Evolutionary conservation across 2,888 invertebrate genomes (phyloP).

Genomic region (Campoletis raptor): DNA sequence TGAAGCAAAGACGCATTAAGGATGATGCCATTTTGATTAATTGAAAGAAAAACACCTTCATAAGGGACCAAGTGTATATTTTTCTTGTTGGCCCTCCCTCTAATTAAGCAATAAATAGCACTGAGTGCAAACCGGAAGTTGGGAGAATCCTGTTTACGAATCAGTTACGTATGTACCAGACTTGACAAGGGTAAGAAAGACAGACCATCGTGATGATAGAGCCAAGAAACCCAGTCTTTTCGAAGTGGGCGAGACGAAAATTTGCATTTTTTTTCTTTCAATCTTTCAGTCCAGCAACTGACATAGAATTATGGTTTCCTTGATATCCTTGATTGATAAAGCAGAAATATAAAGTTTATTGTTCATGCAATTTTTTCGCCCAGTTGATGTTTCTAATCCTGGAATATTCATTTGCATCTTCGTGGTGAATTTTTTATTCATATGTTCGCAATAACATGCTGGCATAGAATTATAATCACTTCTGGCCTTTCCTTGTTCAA

Average conservation of each 20-base stretch:
- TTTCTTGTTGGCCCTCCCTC: constrained; percentile 45
- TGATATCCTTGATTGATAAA: constrained; percentile 45
- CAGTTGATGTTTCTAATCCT: neutral
- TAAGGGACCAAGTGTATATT: neutral
- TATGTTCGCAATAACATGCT: neutral
- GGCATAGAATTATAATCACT: neutral
- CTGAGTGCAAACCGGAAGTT: constrained; percentile 70
- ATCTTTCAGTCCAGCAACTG: constrained; percentile 45
- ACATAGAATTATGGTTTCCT: constrained; percentile 73
- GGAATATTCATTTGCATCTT: neutral
- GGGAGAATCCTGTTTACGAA: constrained; percentile 70
- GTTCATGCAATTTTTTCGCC: neutral
- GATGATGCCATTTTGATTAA: neutral
- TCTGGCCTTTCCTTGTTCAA: neutral
- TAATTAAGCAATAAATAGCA: constrained; percentile 77
- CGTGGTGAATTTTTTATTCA: neutral
- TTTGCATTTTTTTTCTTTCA: constrained; percentile 75
- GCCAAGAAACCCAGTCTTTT: constrained; percentile 3
- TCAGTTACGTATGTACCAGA: constrained; percentile 55
- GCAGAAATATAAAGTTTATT: constrained; percentile 36
- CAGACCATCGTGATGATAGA: constrained; percentile 10
- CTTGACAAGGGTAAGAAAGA: constrained; percentile 12
- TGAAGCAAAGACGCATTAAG: neutral
- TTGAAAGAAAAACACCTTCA: neutral
- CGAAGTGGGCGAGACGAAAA: constrained; percentile 50